A percentile compares a stretch with the other conserved stretches of the same genome.
Evolutionary conservation across 2,888 invertebrate genomes (phyloP).

Genomic region (Morpho deidamia): DNA sequence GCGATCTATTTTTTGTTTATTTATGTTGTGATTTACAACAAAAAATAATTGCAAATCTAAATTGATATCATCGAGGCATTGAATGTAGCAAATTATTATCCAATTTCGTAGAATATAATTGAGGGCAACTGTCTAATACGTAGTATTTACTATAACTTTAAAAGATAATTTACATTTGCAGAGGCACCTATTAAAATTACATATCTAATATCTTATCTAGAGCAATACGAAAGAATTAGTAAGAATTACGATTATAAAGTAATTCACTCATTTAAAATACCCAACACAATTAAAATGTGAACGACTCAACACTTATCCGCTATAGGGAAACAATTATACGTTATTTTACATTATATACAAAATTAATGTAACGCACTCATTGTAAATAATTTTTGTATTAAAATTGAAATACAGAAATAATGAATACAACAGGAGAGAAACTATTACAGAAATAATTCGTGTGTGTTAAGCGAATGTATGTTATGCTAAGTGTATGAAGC

Average conservation of each 20-base stretch:
- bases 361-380: constrained; percentile 16
- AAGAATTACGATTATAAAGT: constrained; percentile 1
- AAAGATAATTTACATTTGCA: constrained; percentile 35
- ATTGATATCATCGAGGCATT: too few relatives aligned
- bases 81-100: too few relatives aligned
- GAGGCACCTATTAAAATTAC: constrained; percentile 41
- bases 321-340: constrained; percentile 42
- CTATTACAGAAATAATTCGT: too few relatives aligned
- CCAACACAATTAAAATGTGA: constrained; percentile 66
- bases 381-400: constrained; percentile 1
- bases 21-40: too few relatives aligned
- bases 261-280: constrained; percentile 28
- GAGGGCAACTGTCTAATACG: neutral
- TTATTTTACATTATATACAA: constrained; percentile 52
- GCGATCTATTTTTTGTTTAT: too few relatives aligned
- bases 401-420: constrained; percentile 1
- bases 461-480: too few relatives aligned
- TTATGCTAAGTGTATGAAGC: too few relatives aligned
- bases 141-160: constrained; percentile 40
- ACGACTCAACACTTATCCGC: constrained; percentile 57
- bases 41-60: too few relatives aligned
- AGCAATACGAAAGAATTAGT: constrained; percentile 1
- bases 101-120: neutral
- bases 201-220: neutral
- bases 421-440: neutral